A percentile compares a stretch with the other conserved stretches of the same genome.
Evolutionary conservation across 2,888 invertebrate genomes (phyloP).

Genomic region (Polyommatus icarus): DNA sequence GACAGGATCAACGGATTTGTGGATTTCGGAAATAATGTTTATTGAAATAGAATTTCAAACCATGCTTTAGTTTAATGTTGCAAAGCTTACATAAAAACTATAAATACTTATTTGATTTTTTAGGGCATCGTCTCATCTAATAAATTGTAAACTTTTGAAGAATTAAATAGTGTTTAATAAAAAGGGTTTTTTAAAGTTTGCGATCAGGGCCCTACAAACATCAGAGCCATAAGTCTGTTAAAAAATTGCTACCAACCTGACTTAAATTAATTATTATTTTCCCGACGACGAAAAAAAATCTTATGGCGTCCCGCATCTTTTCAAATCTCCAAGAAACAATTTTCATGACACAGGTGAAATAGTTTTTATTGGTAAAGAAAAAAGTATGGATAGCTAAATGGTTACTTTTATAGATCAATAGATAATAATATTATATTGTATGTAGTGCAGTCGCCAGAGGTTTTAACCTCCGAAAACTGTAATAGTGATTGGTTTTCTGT

Average conservation of each 20-base stretch:
- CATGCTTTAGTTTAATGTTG: neutral
- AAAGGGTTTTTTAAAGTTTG: neutral
- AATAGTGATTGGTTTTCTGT: too few species aligned
- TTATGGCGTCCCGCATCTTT: neutral
- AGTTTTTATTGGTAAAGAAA: neutral
- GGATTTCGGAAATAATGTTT: neutral
- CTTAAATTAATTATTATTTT: neutral
- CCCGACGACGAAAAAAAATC: neutral
- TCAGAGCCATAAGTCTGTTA: neutral
- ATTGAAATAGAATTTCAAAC: neutral
- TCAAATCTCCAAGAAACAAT: neutral
- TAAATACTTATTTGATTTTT: too few species aligned
- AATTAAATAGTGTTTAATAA: too few species aligned
- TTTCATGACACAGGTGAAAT: neutral
- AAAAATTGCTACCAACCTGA: neutral
- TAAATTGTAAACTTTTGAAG: too few species aligned
- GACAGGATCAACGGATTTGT: neutral
- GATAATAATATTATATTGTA: too few species aligned
- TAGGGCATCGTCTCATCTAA: too few species aligned
- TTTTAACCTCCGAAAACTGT: too few species aligned
- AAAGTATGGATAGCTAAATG: too few species aligned
- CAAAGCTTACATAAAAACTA: neutral
- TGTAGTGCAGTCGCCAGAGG: too few species aligned
- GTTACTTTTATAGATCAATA: too few species aligned
- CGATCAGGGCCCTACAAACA: neutral